Conservation (phyloP, 2,888 invertebrate species). For the Tanypteryx hageni region DNA sequence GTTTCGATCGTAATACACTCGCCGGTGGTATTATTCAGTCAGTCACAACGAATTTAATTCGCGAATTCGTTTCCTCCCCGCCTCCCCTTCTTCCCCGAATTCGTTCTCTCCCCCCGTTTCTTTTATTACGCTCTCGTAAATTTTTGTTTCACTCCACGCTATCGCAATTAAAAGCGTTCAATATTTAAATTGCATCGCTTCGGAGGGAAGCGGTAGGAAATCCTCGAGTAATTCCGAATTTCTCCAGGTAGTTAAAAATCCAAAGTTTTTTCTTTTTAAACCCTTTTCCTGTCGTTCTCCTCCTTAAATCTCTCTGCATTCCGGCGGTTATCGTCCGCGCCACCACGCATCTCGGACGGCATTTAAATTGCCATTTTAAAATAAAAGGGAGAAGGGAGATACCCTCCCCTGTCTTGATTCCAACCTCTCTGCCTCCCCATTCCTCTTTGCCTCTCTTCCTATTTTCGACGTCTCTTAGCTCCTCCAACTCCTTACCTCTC, state of each 20-base stretch:
- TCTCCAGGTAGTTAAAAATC: conserved; percentile 13
- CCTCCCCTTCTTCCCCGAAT: neutral
- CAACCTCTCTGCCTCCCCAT: neutral
- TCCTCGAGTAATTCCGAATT: conserved; percentile 10
- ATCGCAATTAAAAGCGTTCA: conserved; percentile 5
- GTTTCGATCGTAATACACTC: conserved; percentile 23
- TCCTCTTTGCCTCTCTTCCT: neutral
- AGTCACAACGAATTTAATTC: too few species aligned
- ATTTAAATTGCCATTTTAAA: conserved; percentile 61
- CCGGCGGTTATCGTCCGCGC: conserved; percentile 48
- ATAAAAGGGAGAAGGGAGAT: neutral
- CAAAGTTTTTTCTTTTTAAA: neutral
- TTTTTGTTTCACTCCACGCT: neutral
- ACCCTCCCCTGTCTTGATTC: conserved; percentile 17
- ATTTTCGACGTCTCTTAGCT: neutral
- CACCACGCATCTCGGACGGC: conserved; percentile 29
- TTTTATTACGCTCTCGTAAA: conserved; percentile 13
- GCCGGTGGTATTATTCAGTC: neutral
- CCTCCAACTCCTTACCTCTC: neutral
- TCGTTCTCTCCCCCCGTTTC: neutral
- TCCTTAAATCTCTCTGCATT: conserved; percentile 31
- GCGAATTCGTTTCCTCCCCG: neutral
- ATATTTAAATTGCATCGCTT: neutral
- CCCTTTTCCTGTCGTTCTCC: neutral
- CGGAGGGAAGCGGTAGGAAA: neutral